Evolutionary conservation across 2,797 vertebrate species (phyloP).

Genomic region (Falco columbarius): DNA sequence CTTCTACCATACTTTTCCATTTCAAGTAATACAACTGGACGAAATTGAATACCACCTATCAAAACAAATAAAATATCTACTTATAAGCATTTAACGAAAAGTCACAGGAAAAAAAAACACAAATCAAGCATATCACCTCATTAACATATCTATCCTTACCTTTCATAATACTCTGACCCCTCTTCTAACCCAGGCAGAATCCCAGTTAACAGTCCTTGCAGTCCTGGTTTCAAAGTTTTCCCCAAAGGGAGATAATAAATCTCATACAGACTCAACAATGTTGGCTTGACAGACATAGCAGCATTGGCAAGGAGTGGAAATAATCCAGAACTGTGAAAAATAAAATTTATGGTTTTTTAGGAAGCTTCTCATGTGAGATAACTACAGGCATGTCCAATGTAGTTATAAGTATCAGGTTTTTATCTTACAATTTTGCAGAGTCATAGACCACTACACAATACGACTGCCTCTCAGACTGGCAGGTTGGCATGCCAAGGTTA

Average conservation of each 20-base stretch:
- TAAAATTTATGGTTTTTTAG: neutral
- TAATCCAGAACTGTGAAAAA: conserved; percentile 88
- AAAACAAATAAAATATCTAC: neutral
- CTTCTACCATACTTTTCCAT: neutral
- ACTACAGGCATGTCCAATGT: neutral
- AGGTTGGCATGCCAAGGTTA: neutral
- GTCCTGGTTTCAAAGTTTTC: conserved; percentile 95
- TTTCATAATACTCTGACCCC: conserved; percentile 97
- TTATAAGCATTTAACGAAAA: neutral
- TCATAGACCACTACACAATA: neutral
- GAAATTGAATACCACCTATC: neutral
- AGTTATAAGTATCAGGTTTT: neutral
- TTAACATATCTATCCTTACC: conserved; percentile 76
- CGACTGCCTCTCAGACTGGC: neutral
- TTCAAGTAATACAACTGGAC: neutral
- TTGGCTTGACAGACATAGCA: conserved; percentile 98
- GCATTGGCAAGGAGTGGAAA: conserved; percentile 98
- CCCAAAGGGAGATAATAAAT: conserved; percentile 96
- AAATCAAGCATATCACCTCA: neutral
- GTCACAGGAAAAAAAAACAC: neutral
- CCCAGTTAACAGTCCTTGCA: conserved; percentile 96
- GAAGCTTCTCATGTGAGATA: neutral
- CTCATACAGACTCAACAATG: conserved; percentile 93
- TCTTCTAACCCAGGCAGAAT: conserved; percentile 97
- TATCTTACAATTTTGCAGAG: neutral